Base-by-base conservation (phyloP, 2,888 invertebrate genomes). In the Campopleginae sp. region DNA sequence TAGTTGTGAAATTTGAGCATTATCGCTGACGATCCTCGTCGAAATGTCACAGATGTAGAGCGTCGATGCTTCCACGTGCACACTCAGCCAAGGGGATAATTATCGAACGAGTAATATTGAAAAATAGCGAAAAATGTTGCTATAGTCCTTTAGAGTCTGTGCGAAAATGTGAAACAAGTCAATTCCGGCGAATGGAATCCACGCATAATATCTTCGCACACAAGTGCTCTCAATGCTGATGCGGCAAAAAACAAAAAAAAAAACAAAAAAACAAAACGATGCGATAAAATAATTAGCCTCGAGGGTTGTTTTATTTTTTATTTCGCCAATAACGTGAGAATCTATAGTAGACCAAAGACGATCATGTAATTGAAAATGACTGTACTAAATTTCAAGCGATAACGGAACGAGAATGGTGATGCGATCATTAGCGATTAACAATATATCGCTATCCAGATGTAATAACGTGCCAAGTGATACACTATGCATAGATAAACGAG, bases 381-480 rank as follows among this genome's bases (percentile, higher is more conserved):
- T 79, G 82, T 82, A 77, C 19, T 42, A 58, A 66, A 70, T 72
- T 71, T 19, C 54, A 63, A 66, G 65, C 75, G 38, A 66, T 14
- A 58, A 38, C 12, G 42, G 66, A 63, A 84, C 70, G 74, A 80
- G 51, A 72, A 80, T 48, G 79, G 80, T 76, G 33, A 72, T 23
- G 58, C 74, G 75, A 75, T 80, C 82, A 71, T 82, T 79, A 70
- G 65, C 63, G 54, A 79, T 54, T 81, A 46, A 83, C 76, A 83
- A 82, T 85, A 82, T 85, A 83, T 77, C 78, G 83, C 86, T 87
- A 88, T 23, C 85, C 85, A 86, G 84, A 90, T 82, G 84, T 89
- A 87, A 87, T 89, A 87, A 86, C 87, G 91, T 91, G 91, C 91
- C 91, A 92, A 92, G 90, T 88, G 90, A 91, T 89, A 87, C 88